Evolutionary conservation across 53 echinoderm and acorn worm genomes (phyloP), one percentile per base, ranked within the genome.

Genomic region (Luidia sarsii): DNA sequence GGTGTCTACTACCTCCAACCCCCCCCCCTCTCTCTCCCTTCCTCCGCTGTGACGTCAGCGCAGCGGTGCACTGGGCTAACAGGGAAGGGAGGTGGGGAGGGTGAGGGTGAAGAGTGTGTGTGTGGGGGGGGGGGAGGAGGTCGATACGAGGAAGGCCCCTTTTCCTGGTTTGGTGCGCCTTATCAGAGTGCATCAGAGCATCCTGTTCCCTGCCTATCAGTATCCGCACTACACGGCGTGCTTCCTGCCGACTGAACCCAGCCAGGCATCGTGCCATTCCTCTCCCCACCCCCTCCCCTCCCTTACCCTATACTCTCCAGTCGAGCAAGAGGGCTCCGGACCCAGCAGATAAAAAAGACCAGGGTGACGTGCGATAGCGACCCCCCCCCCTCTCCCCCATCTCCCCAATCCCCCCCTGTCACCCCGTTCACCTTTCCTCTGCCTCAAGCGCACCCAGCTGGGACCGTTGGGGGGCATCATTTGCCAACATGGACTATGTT

Each of bases 171-270:
- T 55, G 43, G 48, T 28, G 33, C 19, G 35, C 57, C 86, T 86
- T 86, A 86, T 86, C 86, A 66, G 35, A 37, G 77, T 57, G 54
- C 66, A 86, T 86, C 86, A 86, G 71, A 86, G 48, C 86, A 79
- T 86, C 86, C 86, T 82, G 69, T 35, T 30, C 57, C 43, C 48
- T 68, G 46, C 56, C 69, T 82, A 82, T 82, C 82, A 33, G 82
- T 82, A 57, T 82, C 82, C 82, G 82, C 48, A 69, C 82, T 43
- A 82, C 82, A 82, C 69, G 82, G 68, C 82, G 30, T 15, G 41
- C 45, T 82, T 82, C 82, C 82, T 82, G 82, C 48, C 33, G 38
- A 19, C n/a, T 32, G 39, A 55, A 65, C 39, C 50, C 53, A 65
- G 65, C 50, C 49, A 57, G 70, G 48, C 57, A 54, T 63, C 83